Base-by-base conservation (phyloP, 2,797 vertebrate species). In the Gymnothorax reevesii region DNA sequence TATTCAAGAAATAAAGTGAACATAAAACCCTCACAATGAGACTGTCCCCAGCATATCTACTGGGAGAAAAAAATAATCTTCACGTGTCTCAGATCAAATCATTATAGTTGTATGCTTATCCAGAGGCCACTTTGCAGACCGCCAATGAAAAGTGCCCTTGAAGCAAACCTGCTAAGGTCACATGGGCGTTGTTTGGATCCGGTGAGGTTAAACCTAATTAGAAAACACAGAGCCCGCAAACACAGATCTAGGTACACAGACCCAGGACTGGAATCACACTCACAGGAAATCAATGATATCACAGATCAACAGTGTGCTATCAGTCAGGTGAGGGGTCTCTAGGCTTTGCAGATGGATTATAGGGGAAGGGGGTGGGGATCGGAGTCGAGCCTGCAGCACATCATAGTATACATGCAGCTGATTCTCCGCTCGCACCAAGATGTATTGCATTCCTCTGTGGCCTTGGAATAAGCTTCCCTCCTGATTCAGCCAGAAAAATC, bases 251-350 rank as follows among this genome's bases (percentile, higher is more conserved):
- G 82, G 57, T 55, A 73, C 22, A 57, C 27, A 71, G 82, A 87
- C 33, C 69, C 82, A 73, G 57, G 20, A 42, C 86, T 77, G 57
- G 64, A 86, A 84, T 83, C 86, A 33, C 82, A 42, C 86, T 87
- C 69, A 20, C 86, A 84, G 86, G 86, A 87, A 87, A 87, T 77
- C 86, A 84, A 84, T 87, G 86, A 87, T 54, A 84, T 87, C 82
- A 62, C 66, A 87, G 86, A 69, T 87, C 86, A 75, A 60, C 82
- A 77, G 33, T 27, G 42, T 1, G 22, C 86, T 84, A 84, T 87
- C 82, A 62, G 86, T 49, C 82, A 87, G 86, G 86, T 87, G 82
- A 87, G 71, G 77, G 66, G 64, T 57, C 69, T 75, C 69, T 54
- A 82, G 54, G 86, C 86, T 84, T 49, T 25, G 69, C 64, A n/a